Conservation (phyloP, 2,888 invertebrate genomes). For the Cryptus armator region DNA sequence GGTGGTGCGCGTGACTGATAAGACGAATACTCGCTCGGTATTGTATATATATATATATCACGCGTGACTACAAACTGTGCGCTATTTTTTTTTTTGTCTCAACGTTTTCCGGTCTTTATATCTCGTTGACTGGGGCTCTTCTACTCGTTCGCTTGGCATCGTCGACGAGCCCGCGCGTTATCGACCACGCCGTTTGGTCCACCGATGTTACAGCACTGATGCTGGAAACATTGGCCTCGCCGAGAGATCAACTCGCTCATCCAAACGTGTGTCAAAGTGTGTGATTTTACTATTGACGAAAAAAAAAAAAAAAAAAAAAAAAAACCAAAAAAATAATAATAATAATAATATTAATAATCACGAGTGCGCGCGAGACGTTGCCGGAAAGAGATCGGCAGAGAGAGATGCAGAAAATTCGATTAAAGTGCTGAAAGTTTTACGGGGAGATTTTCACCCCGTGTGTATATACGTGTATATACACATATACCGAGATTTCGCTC, state of each 20-base stretch:
- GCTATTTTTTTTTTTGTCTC: neutral
- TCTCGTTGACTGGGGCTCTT: neutral
- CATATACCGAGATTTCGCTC: conserved; percentile 15
- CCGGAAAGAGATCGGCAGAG: neutral
- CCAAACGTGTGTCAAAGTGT: conserved; percentile 25
- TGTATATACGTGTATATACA: conserved; percentile 7
- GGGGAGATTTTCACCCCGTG: conserved; percentile 56
- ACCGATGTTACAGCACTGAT: conserved; percentile 60
- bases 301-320: conserved; percentile 7
- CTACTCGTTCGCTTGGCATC: conserved; percentile 26
- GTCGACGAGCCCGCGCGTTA: conserved; percentile 64
- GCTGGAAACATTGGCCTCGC: conserved; percentile 27
- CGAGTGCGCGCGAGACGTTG: conserved; percentile 33
- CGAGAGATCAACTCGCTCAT: neutral
- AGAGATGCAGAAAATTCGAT: conserved; percentile 72
- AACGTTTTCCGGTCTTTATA: neutral
- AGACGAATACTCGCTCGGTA: conserved; percentile 11
- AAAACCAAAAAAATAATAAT: neutral
- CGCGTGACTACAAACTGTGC: neutral
- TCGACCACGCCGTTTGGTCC: conserved; percentile 64
- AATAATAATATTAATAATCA: conserved; percentile 19
- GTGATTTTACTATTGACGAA: conserved; percentile 2
- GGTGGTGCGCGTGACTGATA: conserved; percentile 64
- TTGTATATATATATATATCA: no score
- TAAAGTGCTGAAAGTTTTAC: conserved; percentile 69